Evolutionary conservation across 2,113 vertebrate species (phyloP), one percentile per base, ranked within the genome.

Genomic region (Prietella phreatophila): DNA sequence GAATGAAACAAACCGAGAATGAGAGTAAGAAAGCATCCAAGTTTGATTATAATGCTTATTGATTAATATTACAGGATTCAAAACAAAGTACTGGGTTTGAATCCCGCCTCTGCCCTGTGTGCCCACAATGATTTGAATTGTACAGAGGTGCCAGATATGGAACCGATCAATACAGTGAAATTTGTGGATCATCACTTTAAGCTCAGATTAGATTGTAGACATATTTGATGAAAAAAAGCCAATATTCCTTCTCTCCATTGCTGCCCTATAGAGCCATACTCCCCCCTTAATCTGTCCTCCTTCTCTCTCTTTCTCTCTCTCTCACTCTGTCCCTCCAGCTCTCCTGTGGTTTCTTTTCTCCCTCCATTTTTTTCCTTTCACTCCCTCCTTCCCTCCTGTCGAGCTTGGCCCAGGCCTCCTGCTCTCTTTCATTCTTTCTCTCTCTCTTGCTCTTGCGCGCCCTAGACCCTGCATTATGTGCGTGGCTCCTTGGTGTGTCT

Each of bases 401-500:
- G 89, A 87, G 87, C 65, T 80, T 50, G 84, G 75, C 75, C 58
- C 79, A 88, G 79, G 61, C 82, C 84, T 87, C 88, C 82, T 86
- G 47, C 88, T 88, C 71, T 61, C 78, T 58, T 39, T 81, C 89
- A 89, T 84, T 73, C 53, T 87, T 80, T 81, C 87, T 39, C 65
- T 81, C 47, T 76, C 42, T 82, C 36, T n/a, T n/a, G n/a, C n/a
- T 36, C 39, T 85, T 58, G 80, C 27, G 61, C 42, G 76, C 84
- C 86, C 86, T 76, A 27, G 58, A 83, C 87, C 90, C 80, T 91
- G 15, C 89, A 87, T 86, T 90, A 89, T 91, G 89, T 89, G 39
- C 58, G 81, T 86, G 84, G 78, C 50, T 67, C 88, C 84, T 69
- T 86, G 82, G 82, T 90, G 86, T 90, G 88, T 84, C 84, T 80